These are phyloP conservation scores for Sebastes kiyomatsui DNA, from an alignment of 2,797 vertebrate genomes.

Conservation along the genomic window DNA sequence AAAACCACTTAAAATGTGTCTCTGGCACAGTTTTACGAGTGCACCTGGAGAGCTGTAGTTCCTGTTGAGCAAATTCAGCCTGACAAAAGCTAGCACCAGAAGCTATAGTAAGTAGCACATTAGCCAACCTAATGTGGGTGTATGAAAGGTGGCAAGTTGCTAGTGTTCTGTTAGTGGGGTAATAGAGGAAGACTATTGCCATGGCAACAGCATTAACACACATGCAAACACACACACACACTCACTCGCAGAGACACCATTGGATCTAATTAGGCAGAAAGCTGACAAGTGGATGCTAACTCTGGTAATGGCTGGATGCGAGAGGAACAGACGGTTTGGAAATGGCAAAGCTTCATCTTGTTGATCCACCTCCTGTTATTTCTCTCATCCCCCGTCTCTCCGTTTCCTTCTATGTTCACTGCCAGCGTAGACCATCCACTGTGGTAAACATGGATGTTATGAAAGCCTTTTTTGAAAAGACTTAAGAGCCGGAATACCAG, in stretches of 20 bases:
- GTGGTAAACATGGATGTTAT: conserved; percentile 64
- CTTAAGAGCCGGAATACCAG: conserved; percentile 49
- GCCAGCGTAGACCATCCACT: conserved; percentile 25
- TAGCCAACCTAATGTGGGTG: conserved; percentile 43
- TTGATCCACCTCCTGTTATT: conserved; percentile 51
- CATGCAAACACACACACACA: conserved; percentile 17
- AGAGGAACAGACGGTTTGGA: conserved; percentile 63
- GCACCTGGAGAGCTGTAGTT: neutral
- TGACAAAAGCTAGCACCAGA: conserved; percentile 3
- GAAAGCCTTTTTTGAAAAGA: conserved; percentile 63
- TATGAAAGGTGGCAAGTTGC: conserved; percentile 49
- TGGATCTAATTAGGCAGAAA: conserved; percentile 74
- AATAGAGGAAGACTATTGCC: conserved; percentile 64
- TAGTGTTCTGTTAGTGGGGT: conserved; percentile 54
- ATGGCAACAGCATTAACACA: conserved; percentile 69
- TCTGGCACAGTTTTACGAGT: neutral
- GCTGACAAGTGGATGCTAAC: conserved; percentile 69
- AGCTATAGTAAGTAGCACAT: conserved; percentile 10
- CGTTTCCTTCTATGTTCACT: conserved; percentile 4
- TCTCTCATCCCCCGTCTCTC: conserved; percentile 23
- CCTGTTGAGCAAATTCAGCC: neutral
- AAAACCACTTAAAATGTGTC: neutral
- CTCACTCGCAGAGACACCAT: conserved; percentile 11
- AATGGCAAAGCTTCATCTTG: conserved; percentile 59
- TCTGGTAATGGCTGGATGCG: conserved; percentile 55